Base-by-base conservation (phyloP, 2,797 vertebrate genomes). In the Sebastes oblongus region DNA sequence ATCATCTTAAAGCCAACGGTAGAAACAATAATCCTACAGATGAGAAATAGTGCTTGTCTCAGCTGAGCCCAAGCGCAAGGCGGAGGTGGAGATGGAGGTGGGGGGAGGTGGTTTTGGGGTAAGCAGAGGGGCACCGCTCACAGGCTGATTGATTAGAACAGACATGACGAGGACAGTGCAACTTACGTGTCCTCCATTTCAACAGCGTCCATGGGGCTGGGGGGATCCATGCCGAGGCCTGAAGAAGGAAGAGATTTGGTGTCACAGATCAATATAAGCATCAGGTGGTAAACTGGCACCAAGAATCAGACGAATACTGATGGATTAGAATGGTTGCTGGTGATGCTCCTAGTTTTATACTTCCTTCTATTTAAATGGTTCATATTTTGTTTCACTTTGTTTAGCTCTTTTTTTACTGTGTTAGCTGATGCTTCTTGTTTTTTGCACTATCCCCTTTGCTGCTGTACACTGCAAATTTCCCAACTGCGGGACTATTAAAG, bases 181-280 rank as follows among this genome's bases (percentile, higher is more conserved):
- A 97, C 97, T 97, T 94, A 98, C 98, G 83, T 81, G 18, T 96
- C 94, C 4, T 97, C 96, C 18, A 96, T 84, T 74, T 92, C 94
- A 4, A 88, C 24, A 1, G 87, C 56, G 36, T 97, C 97, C 90
- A 96, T 34, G 14, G 97, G 96, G 62, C 96, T 96, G 0, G 95
- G 96, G 56, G 86, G 95, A 71, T 97, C 97, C 92, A 96, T 91
- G 61, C 95, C 95, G 3, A 97, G 84, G 79, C 97, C 98, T 99
- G 89, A 0, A 30, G 55, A 0, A 30, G 55, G 54, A 50, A 80
- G 4, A 86, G 36, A 88, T 32, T 0, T 8, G 18, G 18, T 8
- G 54, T 50, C 1, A 66, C 4, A 50, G 46, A 69, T 91, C 11
- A 78, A 72, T 66, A 46, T 1, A n/a, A 22, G 65, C 30, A 62